A percentile compares a stretch with the other conserved stretches of the same genome.
Conservation (phyloP, 2,888 invertebrate genomes). For the Drosophila macrospina region DNA sequence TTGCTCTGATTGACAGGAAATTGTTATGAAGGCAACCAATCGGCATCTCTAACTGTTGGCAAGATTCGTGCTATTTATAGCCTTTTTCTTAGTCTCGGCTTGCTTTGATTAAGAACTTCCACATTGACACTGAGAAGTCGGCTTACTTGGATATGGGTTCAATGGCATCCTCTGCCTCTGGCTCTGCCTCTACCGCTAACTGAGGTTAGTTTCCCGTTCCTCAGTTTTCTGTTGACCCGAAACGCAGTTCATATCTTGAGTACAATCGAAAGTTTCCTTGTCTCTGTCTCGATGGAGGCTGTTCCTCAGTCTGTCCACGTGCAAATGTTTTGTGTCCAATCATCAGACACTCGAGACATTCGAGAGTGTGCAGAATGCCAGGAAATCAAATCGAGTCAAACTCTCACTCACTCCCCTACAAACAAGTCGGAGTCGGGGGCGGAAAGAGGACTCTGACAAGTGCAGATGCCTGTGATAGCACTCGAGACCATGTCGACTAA, state of each 20-base stretch:
- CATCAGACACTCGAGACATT: conserved; percentile 71
- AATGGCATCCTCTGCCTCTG: conserved; percentile 51
- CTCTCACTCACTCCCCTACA: conserved; percentile 63
- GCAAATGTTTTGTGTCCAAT: conserved; percentile 62
- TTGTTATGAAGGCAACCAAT: conserved; percentile 62
- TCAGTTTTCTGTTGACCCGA: conserved; percentile 47
- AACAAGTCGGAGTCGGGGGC: conserved; percentile 9
- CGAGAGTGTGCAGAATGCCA: conserved; percentile 59
- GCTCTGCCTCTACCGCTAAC: conserved; percentile 4
- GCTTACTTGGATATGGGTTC: conserved; percentile 48
- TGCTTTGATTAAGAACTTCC: conserved; percentile 57
- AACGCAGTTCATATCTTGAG: conserved; percentile 29
- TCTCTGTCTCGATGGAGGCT: conserved; percentile 19
- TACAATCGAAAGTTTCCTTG: conserved; percentile 69
- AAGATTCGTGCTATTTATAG: conserved; percentile 42
- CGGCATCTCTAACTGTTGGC: conserved; percentile 52
- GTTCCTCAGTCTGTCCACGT: conserved; percentile 37
- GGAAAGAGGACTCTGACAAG: conserved; percentile 25
- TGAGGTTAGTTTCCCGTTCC: conserved; percentile 34
- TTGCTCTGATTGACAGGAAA: conserved; percentile 74
- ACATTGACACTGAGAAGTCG: conserved; percentile 26
- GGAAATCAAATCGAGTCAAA: conserved; percentile 65
- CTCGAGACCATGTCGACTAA: conserved; percentile 76
- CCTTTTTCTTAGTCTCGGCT: conserved; percentile 3
- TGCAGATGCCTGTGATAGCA: conserved; percentile 68